phyloP scores from a whole-genome alignment of 2,797 vertebrate genomes.

The Pseudochaenichthys georgianus region DNA sequence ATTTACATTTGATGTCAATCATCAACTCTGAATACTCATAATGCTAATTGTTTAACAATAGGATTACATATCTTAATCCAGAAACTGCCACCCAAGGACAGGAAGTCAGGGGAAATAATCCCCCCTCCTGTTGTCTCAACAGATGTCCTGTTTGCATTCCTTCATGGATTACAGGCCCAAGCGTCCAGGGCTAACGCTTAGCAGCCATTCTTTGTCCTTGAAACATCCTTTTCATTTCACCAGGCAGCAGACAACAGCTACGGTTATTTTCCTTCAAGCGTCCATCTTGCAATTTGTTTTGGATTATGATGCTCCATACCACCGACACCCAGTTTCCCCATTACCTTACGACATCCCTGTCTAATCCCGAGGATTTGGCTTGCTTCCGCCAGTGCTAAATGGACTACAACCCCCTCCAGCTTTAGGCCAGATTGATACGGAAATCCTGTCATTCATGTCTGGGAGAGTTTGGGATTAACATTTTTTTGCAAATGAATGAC shows the following conservation, averaged over 20 bases:
- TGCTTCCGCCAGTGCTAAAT: slow-evolving; percentile 57
- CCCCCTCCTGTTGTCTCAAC: slow-evolving; percentile 7
- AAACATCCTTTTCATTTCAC: slow-evolving; percentile 22
- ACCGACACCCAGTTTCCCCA: slow-evolving; percentile 54
- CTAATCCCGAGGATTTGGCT: slow-evolving; percentile 78
- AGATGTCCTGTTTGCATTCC: slow-evolving; percentile 31
- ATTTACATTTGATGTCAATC: slow-evolving; percentile 29
- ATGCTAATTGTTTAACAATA: slow-evolving; percentile 32
- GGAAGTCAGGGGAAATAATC: slow-evolving; percentile 2
- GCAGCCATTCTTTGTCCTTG: slow-evolving; percentile 9
- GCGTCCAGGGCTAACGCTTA: background rate
- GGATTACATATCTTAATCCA: slow-evolving; percentile 38
- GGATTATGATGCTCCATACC: slow-evolving; percentile 70
- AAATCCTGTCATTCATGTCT: slow-evolving; percentile 80
- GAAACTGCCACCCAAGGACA: slow-evolving; percentile 18
- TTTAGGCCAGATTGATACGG: slow-evolving; percentile 58
- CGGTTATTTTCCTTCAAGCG: slow-evolving; percentile 36
- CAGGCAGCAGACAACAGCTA: background rate
- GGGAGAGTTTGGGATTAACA: slow-evolving; percentile 69
- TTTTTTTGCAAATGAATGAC: slow-evolving; percentile 62
- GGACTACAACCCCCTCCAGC: slow-evolving; percentile 49
- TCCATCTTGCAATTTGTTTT: slow-evolving; percentile 50
- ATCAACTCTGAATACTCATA: background rate
- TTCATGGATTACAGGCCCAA: slow-evolving; percentile 24
- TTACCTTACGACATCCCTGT: slow-evolving; percentile 62